Base-by-base conservation (phyloP, 2,113 vertebrate genomes). In the Oreamnos americanus region DNA sequence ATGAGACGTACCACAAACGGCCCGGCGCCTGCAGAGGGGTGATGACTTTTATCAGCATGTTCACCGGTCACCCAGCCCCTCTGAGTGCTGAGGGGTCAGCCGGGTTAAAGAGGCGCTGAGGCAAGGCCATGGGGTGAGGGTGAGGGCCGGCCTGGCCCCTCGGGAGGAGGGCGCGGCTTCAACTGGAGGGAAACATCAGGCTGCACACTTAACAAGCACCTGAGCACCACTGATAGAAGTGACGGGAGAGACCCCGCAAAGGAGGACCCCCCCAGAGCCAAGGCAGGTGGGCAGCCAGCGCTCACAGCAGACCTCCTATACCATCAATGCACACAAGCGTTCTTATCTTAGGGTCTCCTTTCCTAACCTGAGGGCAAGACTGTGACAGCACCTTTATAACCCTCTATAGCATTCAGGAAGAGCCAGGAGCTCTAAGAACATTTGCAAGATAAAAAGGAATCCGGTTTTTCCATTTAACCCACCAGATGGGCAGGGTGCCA, bases 161-260 rank as follows among this genome's bases (percentile, higher is more conserved):
- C 0, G 36, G n/a, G 60, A 67, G 33, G 17, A 39, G 6, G 36
- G 30, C 1, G 0, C 1, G 1, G 49, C 49, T 86, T 78, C 12
- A 10, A 15, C 2, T 23, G 23, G 85, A 43, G 33, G 76, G 78
- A 60, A 92, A 64, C 58, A n/a, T 1, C n/a, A 53, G 83, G 87
- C 87, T 90, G n/a, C 89, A 94, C 15, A 49, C n/a, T 87, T 89
- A 94, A 51, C n/a, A 53, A 95, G 86, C 49, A 94, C 60, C 39
- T 92, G 85, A 94, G 62, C 87, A 91, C 85, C 19, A 8, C n/a
- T 7, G 67, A 93, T 1, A 81, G 43, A 28, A 71, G 84, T 9
- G 36, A 87, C 51, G 71, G 90, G 78, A 71, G 82, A n/a, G 28
- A 17, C 6, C 23, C 93, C 45, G 88, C 3, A 1, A 76, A 49